These are phyloP conservation scores for Cyclura pinguis DNA, from an alignment of 2,797 vertebrate species.

Conservation along the genomic window DNA sequence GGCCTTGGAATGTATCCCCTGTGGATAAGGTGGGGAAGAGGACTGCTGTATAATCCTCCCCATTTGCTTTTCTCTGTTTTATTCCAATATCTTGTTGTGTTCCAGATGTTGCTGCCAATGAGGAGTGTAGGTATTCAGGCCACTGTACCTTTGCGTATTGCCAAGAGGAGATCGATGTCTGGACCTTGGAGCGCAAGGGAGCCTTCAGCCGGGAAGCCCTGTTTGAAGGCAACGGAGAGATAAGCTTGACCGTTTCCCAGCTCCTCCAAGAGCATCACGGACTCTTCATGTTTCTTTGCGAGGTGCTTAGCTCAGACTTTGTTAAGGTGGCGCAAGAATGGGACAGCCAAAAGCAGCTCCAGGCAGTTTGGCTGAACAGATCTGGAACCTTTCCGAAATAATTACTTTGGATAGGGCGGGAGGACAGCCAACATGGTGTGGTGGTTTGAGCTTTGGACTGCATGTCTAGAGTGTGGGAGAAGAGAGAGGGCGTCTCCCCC, in stretches of 20 bases:
- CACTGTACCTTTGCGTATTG: constrained; percentile 98
- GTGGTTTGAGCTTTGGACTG: no score
- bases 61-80: no score
- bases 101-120: constrained; percentile 92
- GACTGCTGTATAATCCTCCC: no score
- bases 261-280: constrained; percentile 95
- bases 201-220: constrained; percentile 93
- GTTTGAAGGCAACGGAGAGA: constrained; percentile 87
- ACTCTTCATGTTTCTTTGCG: constrained; percentile 97
- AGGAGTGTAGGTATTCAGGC: constrained; percentile 92
- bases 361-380: no score
- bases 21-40: no score
- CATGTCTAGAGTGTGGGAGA: no score
- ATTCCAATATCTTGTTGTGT: background rate
- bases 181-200: constrained; percentile 95
- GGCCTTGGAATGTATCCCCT: no score
- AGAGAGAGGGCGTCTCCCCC: no score
- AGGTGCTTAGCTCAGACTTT: constrained; percentile 78
- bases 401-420: no score
- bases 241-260: constrained; percentile 88
- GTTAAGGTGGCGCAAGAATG: constrained; percentile 39
- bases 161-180: constrained; percentile 98
- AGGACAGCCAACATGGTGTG: no score
- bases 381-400: no score
- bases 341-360: background rate